Conservation (phyloP, 2,797 vertebrate genomes). For the Lepus oiostolus region DNA sequence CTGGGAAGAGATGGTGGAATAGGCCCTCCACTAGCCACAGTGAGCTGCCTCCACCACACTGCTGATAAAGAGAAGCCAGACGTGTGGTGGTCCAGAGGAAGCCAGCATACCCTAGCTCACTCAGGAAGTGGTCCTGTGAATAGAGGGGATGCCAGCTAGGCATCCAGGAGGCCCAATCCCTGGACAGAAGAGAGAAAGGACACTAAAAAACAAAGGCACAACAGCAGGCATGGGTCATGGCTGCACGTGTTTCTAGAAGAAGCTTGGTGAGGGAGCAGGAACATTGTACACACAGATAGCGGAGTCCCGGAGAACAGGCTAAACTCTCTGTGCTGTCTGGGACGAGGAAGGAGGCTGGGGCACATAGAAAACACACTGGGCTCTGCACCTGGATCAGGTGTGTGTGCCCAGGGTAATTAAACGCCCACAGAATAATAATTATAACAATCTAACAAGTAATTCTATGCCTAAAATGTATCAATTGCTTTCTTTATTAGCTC, state of each 20-base stretch:
- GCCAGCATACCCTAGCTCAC: neutral
- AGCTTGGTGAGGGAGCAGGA: neutral
- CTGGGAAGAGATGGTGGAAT: neutral
- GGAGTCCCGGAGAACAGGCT: neutral
- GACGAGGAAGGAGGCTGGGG: neutral
- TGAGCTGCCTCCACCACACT: no score
- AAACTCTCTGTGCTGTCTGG: neutral
- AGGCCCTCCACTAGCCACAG: neutral
- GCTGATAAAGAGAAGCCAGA: neutral
- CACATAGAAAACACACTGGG: neutral
- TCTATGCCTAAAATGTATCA: neutral
- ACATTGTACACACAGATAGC: neutral
- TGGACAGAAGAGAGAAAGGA: neutral
- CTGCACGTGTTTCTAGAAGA: neutral
- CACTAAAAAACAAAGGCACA: neutral
- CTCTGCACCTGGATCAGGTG: neutral
- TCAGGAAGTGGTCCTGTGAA: neutral
- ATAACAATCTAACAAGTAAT: neutral
- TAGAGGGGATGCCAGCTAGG: neutral
- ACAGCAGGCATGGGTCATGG: neutral
- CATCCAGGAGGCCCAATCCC: neutral
- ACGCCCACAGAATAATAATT: neutral
- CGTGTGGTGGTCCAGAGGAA: neutral
- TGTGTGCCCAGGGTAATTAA: neutral
- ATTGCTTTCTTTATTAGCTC: neutral